Evolutionary conservation across 1,140 invertebrate genomes (phyloP), one percentile per base, ranked within the genome.

Genomic region (Platorchestia sp.): DNA sequence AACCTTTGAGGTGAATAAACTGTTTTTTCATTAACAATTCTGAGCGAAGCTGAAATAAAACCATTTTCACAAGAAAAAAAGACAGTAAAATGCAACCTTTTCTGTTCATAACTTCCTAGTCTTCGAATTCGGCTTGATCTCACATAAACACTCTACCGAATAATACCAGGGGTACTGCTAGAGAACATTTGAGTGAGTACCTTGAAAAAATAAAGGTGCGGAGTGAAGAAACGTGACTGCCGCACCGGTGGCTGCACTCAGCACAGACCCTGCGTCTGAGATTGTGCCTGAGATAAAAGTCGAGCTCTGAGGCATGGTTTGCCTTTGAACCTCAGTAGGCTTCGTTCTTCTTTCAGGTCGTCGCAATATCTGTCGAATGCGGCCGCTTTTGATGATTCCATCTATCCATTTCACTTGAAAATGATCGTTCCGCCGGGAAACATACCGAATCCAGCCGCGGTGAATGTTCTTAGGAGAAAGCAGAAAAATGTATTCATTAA

Each of bases 221-320:
- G 10, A 75, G 14, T 75, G 59, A 36, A 75, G 59, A 36, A 22
- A 36, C 59, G 59, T 75, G 59, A 36, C 59, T 75, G 59, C 27
- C 36, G 7, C 59, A 36, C 14, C 27, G 10, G 59, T 75, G 59
- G 59, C 27, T 75, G 59, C 59, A 75, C 59, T 75, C 59, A 75
- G 59, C 59, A 22, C 59, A 10, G 59, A 6, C 1, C 27, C 1
- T 75, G 59, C 27, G 59, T 27, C 59, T 3, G 27, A 75, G 59
- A 75, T 75, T 75, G 59, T 75, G 59, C 10, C 87, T 89, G 87
- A 89, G 87, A 89, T 89, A 89, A 89, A 89, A 44, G 87, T 44
- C 14, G 0, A 14, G 27, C 87, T 89, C 10, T 89, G 87, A 89
- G 87, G 87, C 43, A 44, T 42, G 36, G 43, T 41, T 89, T 89